Base-by-base conservation (phyloP, 2,113 vertebrate species). In the Sapayoa aenigma region DNA sequence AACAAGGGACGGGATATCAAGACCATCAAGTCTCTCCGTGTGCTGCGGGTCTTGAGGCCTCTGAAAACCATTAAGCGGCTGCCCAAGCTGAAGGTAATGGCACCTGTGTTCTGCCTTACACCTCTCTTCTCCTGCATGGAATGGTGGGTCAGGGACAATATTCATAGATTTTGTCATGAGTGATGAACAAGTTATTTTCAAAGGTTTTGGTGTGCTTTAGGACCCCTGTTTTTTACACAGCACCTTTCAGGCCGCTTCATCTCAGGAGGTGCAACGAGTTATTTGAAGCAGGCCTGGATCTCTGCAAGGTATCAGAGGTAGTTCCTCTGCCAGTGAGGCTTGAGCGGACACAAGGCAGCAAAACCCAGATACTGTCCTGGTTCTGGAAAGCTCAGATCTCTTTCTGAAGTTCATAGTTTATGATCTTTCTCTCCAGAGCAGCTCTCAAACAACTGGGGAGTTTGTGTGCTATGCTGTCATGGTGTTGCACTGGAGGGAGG, bases 1-100 rank as follows among this genome's bases (percentile, higher is more conserved):
- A 99, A 98, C 97, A 99, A 99, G 97, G 99, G 99, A 14, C 98
- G 99, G 37, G 99, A 99, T 97, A 99, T 99, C 95, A 99, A 99
- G 97, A 99, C 99, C 69, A 99, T 99, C 97, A 99, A 99, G 96
- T 99, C 99, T 74, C 98, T 99, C 41, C 98, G 99, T 85, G 99
- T 99, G 47, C 96, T 99, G 20, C 98, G 99, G 27, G 99, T 99
- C 66, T 98, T 99, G 88, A 98, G 99, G 87, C 99, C 99, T 1
- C 98, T 99, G 95, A 99, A 99, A 97, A 99, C 99, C 72, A 99
- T 99, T 97, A 99, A 99, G 96, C 98, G 99, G 37, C 98, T 99
- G 86, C 99, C 99, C n/a, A 99, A 99, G 96, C 98, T 99, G 81
- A 99, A 99, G 99, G 99, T 99, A 97, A 97, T 0, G 3, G 42